phyloP scores from a whole-genome alignment of 2,113 vertebrate genomes.

The Fukomys damarensis region DNA sequence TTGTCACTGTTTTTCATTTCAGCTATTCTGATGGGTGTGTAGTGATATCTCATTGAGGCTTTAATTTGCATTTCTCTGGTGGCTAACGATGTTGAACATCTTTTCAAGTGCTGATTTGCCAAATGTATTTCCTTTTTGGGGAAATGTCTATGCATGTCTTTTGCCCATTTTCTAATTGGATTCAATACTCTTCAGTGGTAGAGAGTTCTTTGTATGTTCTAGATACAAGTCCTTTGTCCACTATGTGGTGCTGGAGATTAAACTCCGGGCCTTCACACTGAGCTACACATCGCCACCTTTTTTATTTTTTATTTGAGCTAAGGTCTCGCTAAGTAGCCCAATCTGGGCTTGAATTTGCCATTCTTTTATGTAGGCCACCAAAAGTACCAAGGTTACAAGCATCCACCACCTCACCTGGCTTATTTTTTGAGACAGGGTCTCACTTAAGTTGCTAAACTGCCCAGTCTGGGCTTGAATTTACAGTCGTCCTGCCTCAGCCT shows the following conservation, averaged over 20 bases:
- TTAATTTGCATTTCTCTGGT: slow-evolving; percentile 19
- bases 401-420: background rate
- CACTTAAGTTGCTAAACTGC: background rate
- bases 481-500: background rate
- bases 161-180: slow-evolving; percentile 23
- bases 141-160: background rate
- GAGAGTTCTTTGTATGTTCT: background rate
- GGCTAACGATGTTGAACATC: background rate
- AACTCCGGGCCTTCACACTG: background rate
- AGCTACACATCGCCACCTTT: background rate
- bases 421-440: background rate
- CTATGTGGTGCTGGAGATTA: background rate
- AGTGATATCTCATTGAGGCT: background rate
- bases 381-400: background rate
- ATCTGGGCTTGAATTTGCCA: background rate
- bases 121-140: background rate
- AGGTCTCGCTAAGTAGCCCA: background rate
- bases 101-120: slow-evolving; percentile 34
- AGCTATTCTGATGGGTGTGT: background rate
- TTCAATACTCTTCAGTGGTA: background rate
- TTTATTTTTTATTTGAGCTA: background rate
- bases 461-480: background rate
- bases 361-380: background rate
- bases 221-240: background rate
- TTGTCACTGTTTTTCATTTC: background rate